Evolutionary conservation across 2,797 vertebrate species (phyloP), one percentile per base, ranked within the genome.

Genomic region (Presbytis comata): DNA sequence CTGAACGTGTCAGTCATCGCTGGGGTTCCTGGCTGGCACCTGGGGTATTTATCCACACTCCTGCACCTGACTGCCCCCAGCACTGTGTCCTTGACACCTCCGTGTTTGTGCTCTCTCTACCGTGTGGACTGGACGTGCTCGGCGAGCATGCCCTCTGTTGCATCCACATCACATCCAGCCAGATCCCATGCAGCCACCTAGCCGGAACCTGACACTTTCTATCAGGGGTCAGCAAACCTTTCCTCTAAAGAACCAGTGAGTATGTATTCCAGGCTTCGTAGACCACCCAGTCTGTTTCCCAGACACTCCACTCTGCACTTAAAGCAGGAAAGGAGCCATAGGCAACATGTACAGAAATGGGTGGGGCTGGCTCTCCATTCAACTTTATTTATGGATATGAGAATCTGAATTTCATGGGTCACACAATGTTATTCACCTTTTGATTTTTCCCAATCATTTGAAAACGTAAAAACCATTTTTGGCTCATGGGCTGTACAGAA

Each of bases 401-500:
- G 88, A 55, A 55, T 26, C 13, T 1, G 28, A 46, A 64, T 26
- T 33, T 44, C 79, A 16, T 0, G 2, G 6, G 14, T 26, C 41
- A 22, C 2, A 1, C 10, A 13, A 5, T 30, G 7, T 6, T 19
- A 10, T 7, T 50, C 7, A 11, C 14, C 28, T 87, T 76, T 39
- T 48, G 33, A 44, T 21, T 28, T 41, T 48, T 57, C 55, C n/a
- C 24, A 48, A 59, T 8, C 67, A 79, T 36, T 44, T 41, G 21
- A 48, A 44, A 59, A 44, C 0, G 3, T 14, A 61, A n/a, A 64
- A 41, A 22, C 4, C 11, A 8, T 6, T 44, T 70, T 59, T 16
- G 4, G 4, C 3, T 7, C 0, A 0, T 0, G 10, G 72, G 5
- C n/a, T 7, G 5, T 0, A n/a, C 2, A 14, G 6, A n/a, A 82